Conservation (phyloP, 2,113 vertebrate species). For the Eulemur macaco region DNA sequence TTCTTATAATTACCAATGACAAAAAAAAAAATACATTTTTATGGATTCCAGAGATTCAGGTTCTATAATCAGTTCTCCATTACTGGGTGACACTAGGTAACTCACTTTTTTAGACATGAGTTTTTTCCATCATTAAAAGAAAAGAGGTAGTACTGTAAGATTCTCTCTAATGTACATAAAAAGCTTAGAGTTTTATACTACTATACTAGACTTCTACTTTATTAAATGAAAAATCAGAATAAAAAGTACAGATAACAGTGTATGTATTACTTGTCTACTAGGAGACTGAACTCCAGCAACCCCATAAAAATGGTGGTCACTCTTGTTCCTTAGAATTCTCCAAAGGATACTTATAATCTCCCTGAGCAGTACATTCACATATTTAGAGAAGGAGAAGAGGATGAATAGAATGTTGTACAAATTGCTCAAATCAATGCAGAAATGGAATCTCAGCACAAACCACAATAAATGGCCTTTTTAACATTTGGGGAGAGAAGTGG, state of each 20-base stretch:
- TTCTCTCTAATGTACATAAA: neutral
- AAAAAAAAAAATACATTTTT: neutral
- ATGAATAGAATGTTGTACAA: neutral
- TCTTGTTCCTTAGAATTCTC: slow-evolving; percentile 5
- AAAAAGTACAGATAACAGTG: neutral
- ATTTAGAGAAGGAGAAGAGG: neutral
- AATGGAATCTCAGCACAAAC: neutral
- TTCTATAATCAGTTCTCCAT: neutral
- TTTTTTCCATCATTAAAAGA: neutral
- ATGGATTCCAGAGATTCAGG: neutral
- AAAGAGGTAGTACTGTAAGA: neutral
- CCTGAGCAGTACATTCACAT: neutral
- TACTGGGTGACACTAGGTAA: neutral
- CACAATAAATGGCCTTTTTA: neutral
- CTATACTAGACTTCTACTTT: neutral
- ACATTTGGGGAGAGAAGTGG: neutral
- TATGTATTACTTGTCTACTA: neutral
- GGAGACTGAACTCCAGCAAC: neutral
- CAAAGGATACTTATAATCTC: neutral
- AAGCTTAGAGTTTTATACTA: neutral
- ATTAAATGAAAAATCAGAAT: neutral
- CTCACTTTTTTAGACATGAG: neutral
- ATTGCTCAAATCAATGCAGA: neutral
- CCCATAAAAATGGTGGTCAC: neutral
- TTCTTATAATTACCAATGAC: neutral